These are phyloP conservation scores for Tribolium madens DNA, from an alignment of 1,140 invertebrate species.

Conservation along the genomic window DNA sequence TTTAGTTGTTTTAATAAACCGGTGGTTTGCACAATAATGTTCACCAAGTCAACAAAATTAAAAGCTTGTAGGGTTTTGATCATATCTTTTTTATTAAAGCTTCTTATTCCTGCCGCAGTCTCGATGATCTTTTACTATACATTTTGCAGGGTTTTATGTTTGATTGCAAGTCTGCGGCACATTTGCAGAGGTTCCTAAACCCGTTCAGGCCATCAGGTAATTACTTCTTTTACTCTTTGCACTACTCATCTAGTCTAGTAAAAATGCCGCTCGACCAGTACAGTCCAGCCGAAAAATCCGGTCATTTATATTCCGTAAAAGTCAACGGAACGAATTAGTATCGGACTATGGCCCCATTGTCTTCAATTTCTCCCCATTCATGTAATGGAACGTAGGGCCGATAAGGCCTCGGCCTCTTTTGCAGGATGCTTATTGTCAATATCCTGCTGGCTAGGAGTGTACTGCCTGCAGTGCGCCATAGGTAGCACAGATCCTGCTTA, in stretches of 20 bases:
- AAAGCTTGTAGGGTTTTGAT: not conserved
- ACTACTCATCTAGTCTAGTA: conserved; percentile 22
- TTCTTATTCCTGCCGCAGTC: not conserved
- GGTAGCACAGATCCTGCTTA: conserved; percentile 55
- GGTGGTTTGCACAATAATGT: not conserved
- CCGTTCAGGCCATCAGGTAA: conserved; percentile 45
- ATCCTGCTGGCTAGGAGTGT: conserved; percentile 19
- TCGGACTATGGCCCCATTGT: not conserved
- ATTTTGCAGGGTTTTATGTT: conserved; percentile 42
- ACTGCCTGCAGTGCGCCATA: conserved; percentile 50
- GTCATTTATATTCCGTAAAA: conserved; percentile 1
- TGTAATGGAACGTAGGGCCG: conserved; percentile 8
- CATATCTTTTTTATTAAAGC: not conserved
- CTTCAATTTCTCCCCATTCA: conserved; percentile 3
- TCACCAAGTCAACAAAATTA: not conserved
- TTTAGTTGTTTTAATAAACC: not conserved
- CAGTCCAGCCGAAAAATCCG: not conserved
- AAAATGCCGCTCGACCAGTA: not conserved
- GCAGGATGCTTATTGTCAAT: conserved; percentile 35
- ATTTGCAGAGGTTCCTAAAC: conserved; percentile 19
- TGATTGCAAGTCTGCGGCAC: conserved; percentile 38
- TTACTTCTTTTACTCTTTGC: conserved; percentile 37
- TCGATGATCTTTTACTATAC: not conserved
- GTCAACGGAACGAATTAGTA: not conserved
- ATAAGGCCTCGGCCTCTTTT: not conserved